Conservation (phyloP, 1,140 invertebrate genomes). For the Aphaenogaster floridana region DNA sequence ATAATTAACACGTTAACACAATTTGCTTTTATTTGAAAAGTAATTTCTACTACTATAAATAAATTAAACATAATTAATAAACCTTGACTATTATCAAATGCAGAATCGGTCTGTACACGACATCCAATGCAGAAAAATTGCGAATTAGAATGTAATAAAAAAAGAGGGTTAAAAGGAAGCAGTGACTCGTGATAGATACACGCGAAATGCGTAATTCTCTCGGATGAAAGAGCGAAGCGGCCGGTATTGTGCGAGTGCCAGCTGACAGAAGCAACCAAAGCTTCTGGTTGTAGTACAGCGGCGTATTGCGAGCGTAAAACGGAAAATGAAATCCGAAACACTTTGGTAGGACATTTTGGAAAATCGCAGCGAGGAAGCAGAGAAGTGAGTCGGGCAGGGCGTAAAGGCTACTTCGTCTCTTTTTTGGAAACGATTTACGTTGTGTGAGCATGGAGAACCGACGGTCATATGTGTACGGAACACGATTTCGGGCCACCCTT, state of each 20-base stretch:
- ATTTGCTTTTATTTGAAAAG: background rate
- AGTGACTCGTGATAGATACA: slow-evolving; percentile 63
- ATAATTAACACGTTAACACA: background rate
- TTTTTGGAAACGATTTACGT: slow-evolving; percentile 29
- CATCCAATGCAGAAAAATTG: slow-evolving; percentile 2
- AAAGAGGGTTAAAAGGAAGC: slow-evolving; percentile 58
- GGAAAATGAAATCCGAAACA: slow-evolving; percentile 70
- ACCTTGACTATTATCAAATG: background rate
- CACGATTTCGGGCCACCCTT: background rate
- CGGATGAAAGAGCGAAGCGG: slow-evolving; percentile 69
- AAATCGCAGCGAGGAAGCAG: slow-evolving; percentile 15
- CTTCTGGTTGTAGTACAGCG: slow-evolving; percentile 66
- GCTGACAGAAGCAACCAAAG: slow-evolving; percentile 75
- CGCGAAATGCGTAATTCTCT: slow-evolving; percentile 71
- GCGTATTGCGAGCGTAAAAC: slow-evolving; percentile 66
- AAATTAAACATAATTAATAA: slow-evolving; percentile 15
- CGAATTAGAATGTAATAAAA: slow-evolving; percentile 46
- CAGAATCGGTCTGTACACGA: background rate
- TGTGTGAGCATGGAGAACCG: slow-evolving; percentile 22
- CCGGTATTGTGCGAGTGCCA: slow-evolving; percentile 70
- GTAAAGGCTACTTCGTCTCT: slow-evolving; percentile 46
- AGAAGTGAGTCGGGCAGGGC: slow-evolving; percentile 38
- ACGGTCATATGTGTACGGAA: slow-evolving; percentile 17
- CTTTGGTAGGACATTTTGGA: slow-evolving; percentile 49
- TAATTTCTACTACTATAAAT: background rate